Conservation (phyloP, 1,140 invertebrate genomes). For the Matsumurasca onukii region DNA sequence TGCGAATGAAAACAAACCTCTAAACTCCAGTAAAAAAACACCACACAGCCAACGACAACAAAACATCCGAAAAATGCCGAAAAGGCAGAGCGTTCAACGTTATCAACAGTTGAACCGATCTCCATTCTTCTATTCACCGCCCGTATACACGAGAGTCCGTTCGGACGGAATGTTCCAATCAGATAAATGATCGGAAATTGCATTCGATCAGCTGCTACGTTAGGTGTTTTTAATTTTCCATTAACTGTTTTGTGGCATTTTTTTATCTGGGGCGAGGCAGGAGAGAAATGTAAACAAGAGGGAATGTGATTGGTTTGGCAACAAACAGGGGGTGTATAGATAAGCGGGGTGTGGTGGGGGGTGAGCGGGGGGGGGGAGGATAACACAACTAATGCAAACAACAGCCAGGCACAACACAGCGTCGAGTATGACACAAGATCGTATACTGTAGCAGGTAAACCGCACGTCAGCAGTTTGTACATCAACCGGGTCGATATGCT, state of each 20-base stretch:
- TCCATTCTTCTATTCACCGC: too few species aligned
- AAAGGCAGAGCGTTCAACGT: too few species aligned
- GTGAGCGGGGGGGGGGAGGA: conserved; percentile 25
- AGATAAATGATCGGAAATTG: conserved; percentile 25
- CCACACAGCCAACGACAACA: too few species aligned
- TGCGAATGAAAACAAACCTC: too few species aligned
- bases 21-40: too few species aligned
- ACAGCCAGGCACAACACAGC: neutral
- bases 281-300: conserved; percentile 22
- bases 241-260: conserved; percentile 4
- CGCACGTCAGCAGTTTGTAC: too few species aligned
- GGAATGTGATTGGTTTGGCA: conserved; percentile 26
- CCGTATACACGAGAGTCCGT: too few species aligned
- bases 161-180: conserved; percentile 20
- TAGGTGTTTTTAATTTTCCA: conserved; percentile 26
- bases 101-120: too few species aligned
- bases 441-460: neutral
- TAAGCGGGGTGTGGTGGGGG: conserved; percentile 9
- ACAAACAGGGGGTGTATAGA: conserved; percentile 32
- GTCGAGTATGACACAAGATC: neutral
- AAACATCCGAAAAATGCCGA: too few species aligned
- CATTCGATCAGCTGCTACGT: conserved; percentile 20
- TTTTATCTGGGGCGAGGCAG: neutral
- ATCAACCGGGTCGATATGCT: too few species aligned
- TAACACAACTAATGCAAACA: conserved; percentile 29